phyloP scores from a whole-genome alignment of 2,888 invertebrate genomes.

The Pseudococcus longispinus region DNA sequence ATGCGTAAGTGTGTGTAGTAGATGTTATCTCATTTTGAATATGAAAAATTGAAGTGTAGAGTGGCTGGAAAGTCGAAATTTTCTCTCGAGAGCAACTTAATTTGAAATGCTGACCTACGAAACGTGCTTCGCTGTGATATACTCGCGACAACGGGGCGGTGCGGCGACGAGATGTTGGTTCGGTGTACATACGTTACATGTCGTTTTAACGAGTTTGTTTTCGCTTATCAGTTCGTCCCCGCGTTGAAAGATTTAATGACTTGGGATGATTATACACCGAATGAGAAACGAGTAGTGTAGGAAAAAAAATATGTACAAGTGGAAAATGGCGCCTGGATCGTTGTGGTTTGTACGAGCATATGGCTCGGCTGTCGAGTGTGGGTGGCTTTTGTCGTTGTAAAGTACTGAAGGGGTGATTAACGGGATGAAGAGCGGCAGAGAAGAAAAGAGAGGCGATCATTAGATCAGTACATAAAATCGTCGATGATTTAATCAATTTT shows the following conservation, averaged over 20 bases:
- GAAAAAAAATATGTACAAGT: not conserved
- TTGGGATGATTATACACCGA: not conserved
- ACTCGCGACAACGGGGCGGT: not conserved
- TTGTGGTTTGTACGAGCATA: not conserved
- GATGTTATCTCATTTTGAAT: constrained; percentile 41
- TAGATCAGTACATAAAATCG: too few species aligned
- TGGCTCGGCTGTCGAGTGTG: not conserved
- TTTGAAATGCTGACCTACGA: constrained; percentile 43
- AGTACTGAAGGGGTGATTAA: too few species aligned
- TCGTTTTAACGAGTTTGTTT: constrained; percentile 25
- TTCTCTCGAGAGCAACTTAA: constrained; percentile 45
- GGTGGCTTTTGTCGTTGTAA: not conserved
- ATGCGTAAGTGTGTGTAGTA: constrained; percentile 13
- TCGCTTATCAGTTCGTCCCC: not conserved
- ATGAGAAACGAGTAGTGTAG: not conserved
- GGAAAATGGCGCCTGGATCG: not conserved
- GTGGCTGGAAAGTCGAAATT: constrained; percentile 15
- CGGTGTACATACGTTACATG: not conserved
- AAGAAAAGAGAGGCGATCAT: too few species aligned
- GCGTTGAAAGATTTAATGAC: constrained; percentile 30
- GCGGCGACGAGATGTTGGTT: not conserved
- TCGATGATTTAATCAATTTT: too few species aligned
- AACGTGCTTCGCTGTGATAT: constrained; percentile 40
- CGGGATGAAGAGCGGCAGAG: too few species aligned
- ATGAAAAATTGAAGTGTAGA: constrained; percentile 35